These are phyloP conservation scores for Odontesthes bonariensis DNA, from an alignment of 2,113 vertebrate species.

Conservation along the genomic window DNA sequence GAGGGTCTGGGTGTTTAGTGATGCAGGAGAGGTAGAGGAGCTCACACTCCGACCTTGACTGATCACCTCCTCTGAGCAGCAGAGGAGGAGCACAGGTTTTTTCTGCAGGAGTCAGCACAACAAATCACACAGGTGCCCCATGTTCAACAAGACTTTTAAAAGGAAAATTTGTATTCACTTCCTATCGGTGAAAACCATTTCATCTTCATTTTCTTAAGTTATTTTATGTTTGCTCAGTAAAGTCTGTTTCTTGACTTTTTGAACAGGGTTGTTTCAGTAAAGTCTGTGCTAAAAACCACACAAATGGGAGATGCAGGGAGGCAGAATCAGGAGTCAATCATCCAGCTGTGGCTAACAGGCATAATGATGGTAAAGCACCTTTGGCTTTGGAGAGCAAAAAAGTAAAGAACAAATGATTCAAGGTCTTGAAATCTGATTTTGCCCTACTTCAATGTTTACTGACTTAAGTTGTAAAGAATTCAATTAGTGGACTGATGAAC, in stretches of 20 bases:
- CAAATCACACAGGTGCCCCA: slow-evolving; percentile 18
- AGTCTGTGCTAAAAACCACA: slow-evolving; percentile 35
- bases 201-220: not conserved
- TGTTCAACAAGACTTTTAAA: slow-evolving; percentile 24
- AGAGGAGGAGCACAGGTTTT: slow-evolving; percentile 10
- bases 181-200: slow-evolving; percentile 18
- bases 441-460: too few species aligned
- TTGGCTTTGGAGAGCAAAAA: too few species aligned
- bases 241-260: slow-evolving; percentile 22
- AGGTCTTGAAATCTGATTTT: too few species aligned
- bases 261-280: slow-evolving; percentile 22
- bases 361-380: too few species aligned
- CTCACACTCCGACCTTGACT: slow-evolving; percentile 62
- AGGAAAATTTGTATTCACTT: slow-evolving; percentile 9
- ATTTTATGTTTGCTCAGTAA: slow-evolving; percentile 13
- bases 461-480: not conserved
- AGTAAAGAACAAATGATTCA: too few species aligned
- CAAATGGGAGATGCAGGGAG: not conserved
- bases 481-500: not conserved
- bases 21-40: slow-evolving; percentile 50
- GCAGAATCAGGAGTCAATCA: not conserved
- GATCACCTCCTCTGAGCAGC: slow-evolving; percentile 54
- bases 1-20: slow-evolving; percentile 48
- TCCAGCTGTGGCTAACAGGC: too few species aligned
- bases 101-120: slow-evolving; percentile 69